Evolutionary conservation across 1,140 invertebrate genomes (phyloP), one percentile per base, ranked within the genome.

Genomic region (Monochamus saltuarius): DNA sequence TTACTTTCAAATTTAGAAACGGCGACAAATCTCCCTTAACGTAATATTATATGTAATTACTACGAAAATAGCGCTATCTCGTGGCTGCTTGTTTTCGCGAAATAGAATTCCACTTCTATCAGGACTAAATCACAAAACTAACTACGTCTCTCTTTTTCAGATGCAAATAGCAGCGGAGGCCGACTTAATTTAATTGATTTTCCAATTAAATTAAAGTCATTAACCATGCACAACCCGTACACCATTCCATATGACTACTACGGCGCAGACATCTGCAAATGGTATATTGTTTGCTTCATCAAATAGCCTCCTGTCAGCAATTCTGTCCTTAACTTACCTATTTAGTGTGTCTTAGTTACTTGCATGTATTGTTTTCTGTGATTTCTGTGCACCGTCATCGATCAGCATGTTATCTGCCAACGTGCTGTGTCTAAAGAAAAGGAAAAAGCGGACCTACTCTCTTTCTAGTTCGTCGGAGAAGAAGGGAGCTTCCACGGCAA

Each of bases 361-460:
- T 14, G 39, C 14, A n/a, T 14, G 39, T 46, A 11, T 46, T 16
- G 46, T 50, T 50, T 38, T 53, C 38, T n/a, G 14, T n/a, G 51
- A 17, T 38, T 37, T 22, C 19, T n/a, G 47, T 7, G 35, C 36
- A 13, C 39, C 14, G n/a, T 39, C 7, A 36, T 53, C 7, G 16
- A n/a, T 39, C 19, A 62, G 47, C 36, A 73, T 73, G 71, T 51
- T 73, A 53, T 58, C 67, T 14, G 59, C 71, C 1, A 73, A 71
- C 45, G 69, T 73, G 17, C 43, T 73, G 43, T 73, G 71, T 56
- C 53, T 73, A 45, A 73, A 73, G 51, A 71, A 69, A 43, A 65
- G 64, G 35, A 73, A 73, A 56, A 73, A 71, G 49, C 58, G 58
- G 43, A 68, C 62, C 38, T 71, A 70, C 49, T 62, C 53, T 60